Evolutionary conservation across 2,797 vertebrate species (phyloP).

Genomic region (Babyrousa celebensis): DNA sequence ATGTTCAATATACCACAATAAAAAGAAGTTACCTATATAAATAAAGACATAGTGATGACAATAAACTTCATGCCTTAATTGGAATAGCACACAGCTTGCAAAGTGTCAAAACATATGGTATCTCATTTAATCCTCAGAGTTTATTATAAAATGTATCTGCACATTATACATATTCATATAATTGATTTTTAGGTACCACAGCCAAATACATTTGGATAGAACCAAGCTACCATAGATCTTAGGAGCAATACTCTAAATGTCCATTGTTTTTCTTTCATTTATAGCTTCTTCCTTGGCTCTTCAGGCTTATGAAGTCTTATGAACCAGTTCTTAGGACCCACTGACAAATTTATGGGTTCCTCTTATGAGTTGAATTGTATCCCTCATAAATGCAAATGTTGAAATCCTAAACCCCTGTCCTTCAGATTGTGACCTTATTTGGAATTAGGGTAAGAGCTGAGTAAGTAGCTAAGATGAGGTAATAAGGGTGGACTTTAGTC

Average conservation of each 20-base stretch:
- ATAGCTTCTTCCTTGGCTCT: background rate
- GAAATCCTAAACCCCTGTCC: background rate
- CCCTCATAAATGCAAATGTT: background rate
- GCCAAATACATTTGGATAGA: background rate
- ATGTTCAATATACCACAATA: slow-evolving; percentile 31
- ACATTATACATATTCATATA: background rate
- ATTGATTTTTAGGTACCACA: slow-evolving; percentile 45
- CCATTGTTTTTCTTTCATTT: slow-evolving; percentile 24
- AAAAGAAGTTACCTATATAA: slow-evolving; percentile 71
- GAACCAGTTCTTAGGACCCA: background rate
- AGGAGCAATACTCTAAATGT: background rate
- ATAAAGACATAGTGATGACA: slow-evolving; percentile 54
- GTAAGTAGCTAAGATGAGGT: background rate
- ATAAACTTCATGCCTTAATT: slow-evolving; percentile 70
- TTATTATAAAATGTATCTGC: slow-evolving; percentile 67
- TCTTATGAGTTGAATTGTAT: background rate
- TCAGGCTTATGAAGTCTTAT: background rate
- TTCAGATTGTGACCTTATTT: background rate
- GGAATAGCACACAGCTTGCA: slow-evolving; percentile 62
- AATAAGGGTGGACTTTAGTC: background rate
- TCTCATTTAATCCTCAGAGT: slow-evolving; percentile 36
- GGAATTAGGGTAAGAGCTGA: background rate
- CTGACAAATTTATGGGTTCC: background rate
- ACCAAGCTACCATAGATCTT: background rate
- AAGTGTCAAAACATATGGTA: slow-evolving; percentile 51